These are phyloP conservation scores for Dolichotis patagonum DNA, from an alignment of 2,113 vertebrate species.

Conservation along the genomic window DNA sequence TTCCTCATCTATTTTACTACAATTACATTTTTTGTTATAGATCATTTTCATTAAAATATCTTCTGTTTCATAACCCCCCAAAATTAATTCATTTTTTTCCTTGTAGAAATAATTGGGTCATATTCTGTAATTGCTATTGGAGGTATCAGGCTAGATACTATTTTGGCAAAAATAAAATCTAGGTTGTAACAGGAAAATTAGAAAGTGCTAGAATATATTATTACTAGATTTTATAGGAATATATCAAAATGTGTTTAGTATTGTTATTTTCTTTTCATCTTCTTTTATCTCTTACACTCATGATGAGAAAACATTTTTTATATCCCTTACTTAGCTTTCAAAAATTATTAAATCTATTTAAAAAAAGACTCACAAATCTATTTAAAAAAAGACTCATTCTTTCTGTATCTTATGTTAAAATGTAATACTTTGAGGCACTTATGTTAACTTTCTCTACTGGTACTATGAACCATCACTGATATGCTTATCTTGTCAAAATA, in stretches of 20 bases:
- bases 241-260: not conserved
- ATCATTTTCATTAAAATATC: conserved; percentile 78
- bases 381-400: not conserved
- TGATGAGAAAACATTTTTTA: not conserved
- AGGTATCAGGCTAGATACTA: not conserved
- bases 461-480: rapidly evolving
- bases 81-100: not conserved
- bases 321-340: conserved; percentile 6
- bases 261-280: not conserved
- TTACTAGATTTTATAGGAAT: not conserved
- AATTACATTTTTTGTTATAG: conserved; percentile 64
- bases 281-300: conserved; percentile 34
- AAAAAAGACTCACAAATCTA: not conserved
- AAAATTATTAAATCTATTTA: not conserved
- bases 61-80: conserved; percentile 45
- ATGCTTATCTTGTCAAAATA: not conserved
- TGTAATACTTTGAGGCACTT: not conserved
- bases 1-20: conserved; percentile 65
- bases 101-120: conserved; percentile 67
- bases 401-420: rapidly evolving
- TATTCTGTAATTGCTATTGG: conserved; percentile 55
- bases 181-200: not conserved
- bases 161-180: conserved; percentile 54
- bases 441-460: not conserved
- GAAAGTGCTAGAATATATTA: not conserved